Evolutionary conservation across 2,113 vertebrate genomes (phyloP), one percentile per base, ranked within the genome.

Genomic region (Gobio gobio): DNA sequence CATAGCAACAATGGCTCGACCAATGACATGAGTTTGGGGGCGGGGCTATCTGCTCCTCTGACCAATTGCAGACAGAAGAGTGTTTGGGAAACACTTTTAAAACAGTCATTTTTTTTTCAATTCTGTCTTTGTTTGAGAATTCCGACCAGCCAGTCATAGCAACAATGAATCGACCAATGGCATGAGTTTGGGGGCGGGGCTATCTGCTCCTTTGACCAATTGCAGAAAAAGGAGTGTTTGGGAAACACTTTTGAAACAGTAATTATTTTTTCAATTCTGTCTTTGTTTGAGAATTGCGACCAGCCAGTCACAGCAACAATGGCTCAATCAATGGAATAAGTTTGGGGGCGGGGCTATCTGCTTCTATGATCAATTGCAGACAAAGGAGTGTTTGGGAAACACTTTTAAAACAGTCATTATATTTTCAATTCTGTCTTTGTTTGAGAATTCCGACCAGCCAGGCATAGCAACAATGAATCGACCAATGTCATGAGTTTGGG

Each of bases 81-180:
- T 73, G 43, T 61, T 61, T 3, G n/a, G 10, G 22, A 61, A 61
- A 61, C 40, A 40, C 10, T n/a, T 59, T 43, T n/a, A 20, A 40
- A 22, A 70, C 18, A 22, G 9, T 70, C 7, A 66, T 20, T 59
- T 10, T n/a, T 68, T 13, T 66, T 40, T 36, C 3, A 68, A 40
- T 36, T 68, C 18, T 70, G 66, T 22, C 10, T 40, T 45, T 73
- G 40, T 73, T 14, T 73, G 70, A 73, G 22, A 73, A n/a, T 13
- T 73, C 40, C 5, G 12, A 73, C 70, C 70, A 73, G 40, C 40
- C 70, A 47, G 70, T 14, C 40, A 70, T 70, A 70, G 66, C 66
- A 73, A 73, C 40, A 45, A 72, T 12, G 20, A 40, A 10, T 14
- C 40, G 3, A n/a, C 68, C 68, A 72, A 24, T 73, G 9, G 33